Conservation (phyloP, 2,888 invertebrate genomes). For the Phrixothrix hirtus region DNA sequence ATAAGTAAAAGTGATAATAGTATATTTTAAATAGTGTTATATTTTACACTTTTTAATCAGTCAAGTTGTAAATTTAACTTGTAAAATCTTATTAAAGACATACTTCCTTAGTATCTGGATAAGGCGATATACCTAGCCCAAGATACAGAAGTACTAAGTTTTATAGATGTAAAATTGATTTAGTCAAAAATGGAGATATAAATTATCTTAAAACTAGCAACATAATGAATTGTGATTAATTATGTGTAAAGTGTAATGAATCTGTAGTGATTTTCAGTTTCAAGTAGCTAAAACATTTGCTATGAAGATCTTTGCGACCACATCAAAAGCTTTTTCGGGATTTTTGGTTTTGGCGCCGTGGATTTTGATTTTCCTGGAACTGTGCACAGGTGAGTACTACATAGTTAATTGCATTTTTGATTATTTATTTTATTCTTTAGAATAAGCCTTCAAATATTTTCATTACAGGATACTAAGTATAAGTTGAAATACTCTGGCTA, state of each 20-base stretch:
- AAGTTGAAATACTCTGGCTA: too few relatives aligned
- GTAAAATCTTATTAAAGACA: too few relatives aligned
- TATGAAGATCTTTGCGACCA: slow-evolving; percentile 43
- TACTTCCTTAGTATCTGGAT: slow-evolving; percentile 45
- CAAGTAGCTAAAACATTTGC: slow-evolving; percentile 35
- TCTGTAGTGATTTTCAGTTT: slow-evolving; percentile 29
- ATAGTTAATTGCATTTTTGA: slow-evolving; percentile 1
- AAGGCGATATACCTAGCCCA: slow-evolving; percentile 44
- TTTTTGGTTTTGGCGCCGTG: slow-evolving; percentile 45
- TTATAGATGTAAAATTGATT: background rate
- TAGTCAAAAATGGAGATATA: background rate
- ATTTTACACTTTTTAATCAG: too few relatives aligned
- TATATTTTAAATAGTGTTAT: too few relatives aligned
- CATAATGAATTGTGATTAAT: background rate
- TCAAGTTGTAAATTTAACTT: background rate
- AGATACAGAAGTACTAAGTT: slow-evolving; percentile 41
- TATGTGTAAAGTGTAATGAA: background rate
- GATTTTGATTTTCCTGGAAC: slow-evolving; percentile 47
- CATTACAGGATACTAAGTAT: too few relatives aligned
- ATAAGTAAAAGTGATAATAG: too few relatives aligned
- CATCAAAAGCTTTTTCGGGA: slow-evolving; percentile 44
- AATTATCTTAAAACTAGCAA: background rate
- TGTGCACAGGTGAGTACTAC: slow-evolving; percentile 44
- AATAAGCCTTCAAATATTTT: too few relatives aligned
- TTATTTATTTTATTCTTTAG: too few relatives aligned